These are phyloP conservation scores for Motacilla tschutschensis DNA, from an alignment of 2,113 vertebrate genomes.

Conservation along the genomic window DNA sequence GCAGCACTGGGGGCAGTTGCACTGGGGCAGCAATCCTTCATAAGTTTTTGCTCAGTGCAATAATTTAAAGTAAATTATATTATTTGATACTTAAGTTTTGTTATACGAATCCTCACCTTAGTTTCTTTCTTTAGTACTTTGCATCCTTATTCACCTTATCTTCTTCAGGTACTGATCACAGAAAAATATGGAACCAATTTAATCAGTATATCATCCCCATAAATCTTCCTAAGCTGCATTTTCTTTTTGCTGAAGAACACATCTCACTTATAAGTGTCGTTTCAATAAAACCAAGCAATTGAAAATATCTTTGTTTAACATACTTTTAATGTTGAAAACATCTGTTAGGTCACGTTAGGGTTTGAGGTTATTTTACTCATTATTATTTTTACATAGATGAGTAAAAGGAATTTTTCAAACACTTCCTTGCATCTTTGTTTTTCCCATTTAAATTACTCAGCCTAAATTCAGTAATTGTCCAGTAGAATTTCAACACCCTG, in stretches of 20 bases:
- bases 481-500: slow-evolving; percentile 13
- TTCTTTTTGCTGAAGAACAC: not conserved
- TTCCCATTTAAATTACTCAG: not conserved
- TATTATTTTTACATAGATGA: not conserved
- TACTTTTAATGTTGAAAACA: not conserved
- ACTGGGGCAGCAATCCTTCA: not conserved
- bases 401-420: not conserved
- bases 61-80: not conserved
- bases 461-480: not conserved
- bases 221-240: not conserved
- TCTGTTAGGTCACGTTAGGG: not conserved
- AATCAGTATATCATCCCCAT: not conserved
- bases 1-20: not conserved
- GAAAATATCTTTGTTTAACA: not conserved
- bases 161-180: not conserved
- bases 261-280: not conserved
- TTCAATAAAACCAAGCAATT: not conserved
- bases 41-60: not conserved
- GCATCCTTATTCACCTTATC: not conserved
- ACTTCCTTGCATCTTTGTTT: not conserved
- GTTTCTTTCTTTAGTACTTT: not conserved
- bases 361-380: not conserved
- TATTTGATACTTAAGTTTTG: not conserved
- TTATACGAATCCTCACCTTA: not conserved
- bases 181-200: not conserved